phyloP scores from a whole-genome alignment of 2,888 invertebrate species.

The Hirudinaria manillensis region DNA sequence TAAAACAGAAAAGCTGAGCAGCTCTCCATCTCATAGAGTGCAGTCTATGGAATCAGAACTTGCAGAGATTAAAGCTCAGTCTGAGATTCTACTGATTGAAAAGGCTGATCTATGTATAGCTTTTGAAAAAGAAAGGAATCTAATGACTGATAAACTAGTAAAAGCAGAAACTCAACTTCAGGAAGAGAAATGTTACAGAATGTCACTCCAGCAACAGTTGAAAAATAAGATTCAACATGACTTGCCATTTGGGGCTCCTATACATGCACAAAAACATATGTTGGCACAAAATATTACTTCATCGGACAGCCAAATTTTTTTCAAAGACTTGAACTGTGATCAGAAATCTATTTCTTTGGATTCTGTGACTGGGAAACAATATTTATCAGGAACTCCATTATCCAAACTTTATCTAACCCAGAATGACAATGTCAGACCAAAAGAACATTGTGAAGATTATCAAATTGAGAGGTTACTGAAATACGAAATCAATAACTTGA shows the following conservation, averaged over 20 bases:
- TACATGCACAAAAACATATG: neutral
- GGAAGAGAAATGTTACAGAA: neutral
- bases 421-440: neutral
- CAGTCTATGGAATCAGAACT: conserved; percentile 1
- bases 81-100: conserved; percentile 36
- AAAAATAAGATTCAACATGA: no score
- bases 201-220: no score
- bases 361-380: neutral
- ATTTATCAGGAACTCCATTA: neutral
- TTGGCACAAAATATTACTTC: neutral
- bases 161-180: neutral
- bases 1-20: no score
- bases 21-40: no score
- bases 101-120: conserved; percentile 33
- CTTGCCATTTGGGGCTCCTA: no score
- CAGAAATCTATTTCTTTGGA: neutral
- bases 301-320: neutral
- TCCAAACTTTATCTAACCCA: neutral
- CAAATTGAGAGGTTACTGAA: neutral
- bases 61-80: conserved; percentile 28
- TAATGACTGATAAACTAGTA: conserved; percentile 22
- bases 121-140: conserved; percentile 33
- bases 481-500: neutral
- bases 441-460: neutral
- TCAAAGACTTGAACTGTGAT: neutral